Evolutionary conservation across 1,140 invertebrate species (phyloP), one percentile per base, ranked within the genome.

Genomic region (Tenebrio molitor): DNA sequence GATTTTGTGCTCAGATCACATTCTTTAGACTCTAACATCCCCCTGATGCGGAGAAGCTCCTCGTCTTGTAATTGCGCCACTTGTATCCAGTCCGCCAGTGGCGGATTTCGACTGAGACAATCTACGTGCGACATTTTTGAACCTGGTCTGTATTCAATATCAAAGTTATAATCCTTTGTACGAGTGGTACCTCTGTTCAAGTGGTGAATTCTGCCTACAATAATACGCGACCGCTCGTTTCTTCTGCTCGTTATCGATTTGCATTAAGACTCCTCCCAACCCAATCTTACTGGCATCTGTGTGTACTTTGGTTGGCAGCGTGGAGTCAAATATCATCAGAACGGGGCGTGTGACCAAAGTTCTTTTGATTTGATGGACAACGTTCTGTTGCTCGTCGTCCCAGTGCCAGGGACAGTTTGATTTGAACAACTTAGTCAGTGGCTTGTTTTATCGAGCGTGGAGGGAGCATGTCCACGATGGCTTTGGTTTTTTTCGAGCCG

Each of bases 91-190:
- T 65, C 62, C 14, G n/a, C n/a, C 6, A n/a, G n/a, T 7, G 33
- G 33, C 6, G 41, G 41, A 16, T 44, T 44, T 53, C 67, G 23
- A 23, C 44, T 69, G 7, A 69, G 50, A 34, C 10, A 12, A 16
- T 69, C 67, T 10, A 69, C 83, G 66, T 83, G 81, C 5, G 71
- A 17, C 53, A 82, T 66, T 50, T 69, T 71, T 73, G 69, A 72
- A 15, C 80, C 78, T 69, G 76, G 66, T 71, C 83, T 77, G 74
- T 86, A 84, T 21, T 77, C 58, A 41, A 87, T 79, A 21, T 50
- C 19, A 33, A 73, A 76, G 8, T 67, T 19, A 25, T 68, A 76
- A n/a, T 78, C 69, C 8, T 75, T 84, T 81, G 42, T 82, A 83
- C 0, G 78, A 80, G 72, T 83, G 80, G 75, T 83, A 82, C 46